Evolutionary conservation across 2,797 vertebrate genomes (phyloP).

Genomic region (Pachyuromys duprasi): DNA sequence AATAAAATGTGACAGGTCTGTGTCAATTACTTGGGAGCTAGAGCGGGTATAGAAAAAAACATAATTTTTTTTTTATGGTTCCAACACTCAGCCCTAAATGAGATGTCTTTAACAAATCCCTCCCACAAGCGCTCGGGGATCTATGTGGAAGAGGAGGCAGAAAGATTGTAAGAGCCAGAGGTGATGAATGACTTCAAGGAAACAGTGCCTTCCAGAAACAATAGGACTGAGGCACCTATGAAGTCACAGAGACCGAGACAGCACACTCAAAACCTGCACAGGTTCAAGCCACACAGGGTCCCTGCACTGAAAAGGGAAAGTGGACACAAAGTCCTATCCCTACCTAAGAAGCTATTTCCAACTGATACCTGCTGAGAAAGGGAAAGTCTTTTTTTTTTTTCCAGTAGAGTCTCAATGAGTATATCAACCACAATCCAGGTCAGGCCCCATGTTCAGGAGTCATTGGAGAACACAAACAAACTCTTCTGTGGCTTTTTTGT

Average conservation of each 20-base stretch:
- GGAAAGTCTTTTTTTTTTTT: neutral
- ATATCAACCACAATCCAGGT: too few species aligned
- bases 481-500: neutral
- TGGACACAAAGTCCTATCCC: neutral
- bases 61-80: too few species aligned
- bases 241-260: too few species aligned
- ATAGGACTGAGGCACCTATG: too few species aligned
- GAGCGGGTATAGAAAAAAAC: too few species aligned
- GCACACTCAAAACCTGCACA: neutral
- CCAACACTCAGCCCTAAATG: neutral
- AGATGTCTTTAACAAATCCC: neutral
- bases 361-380: neutral
- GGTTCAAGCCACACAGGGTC: neutral
- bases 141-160: too few species aligned
- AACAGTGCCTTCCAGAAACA: too few species aligned
- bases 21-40: too few species aligned
- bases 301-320: neutral
- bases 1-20: too few species aligned
- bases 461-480: neutral
- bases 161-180: too few species aligned
- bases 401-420: neutral
- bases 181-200: neutral
- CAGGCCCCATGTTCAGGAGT: neutral
- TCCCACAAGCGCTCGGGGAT: too few species aligned
- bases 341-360: neutral